Evolutionary conservation across 1,140 invertebrate genomes (phyloP), one percentile per base, ranked within the genome.

Genomic region (Macrosteles quadrilineatus): DNA sequence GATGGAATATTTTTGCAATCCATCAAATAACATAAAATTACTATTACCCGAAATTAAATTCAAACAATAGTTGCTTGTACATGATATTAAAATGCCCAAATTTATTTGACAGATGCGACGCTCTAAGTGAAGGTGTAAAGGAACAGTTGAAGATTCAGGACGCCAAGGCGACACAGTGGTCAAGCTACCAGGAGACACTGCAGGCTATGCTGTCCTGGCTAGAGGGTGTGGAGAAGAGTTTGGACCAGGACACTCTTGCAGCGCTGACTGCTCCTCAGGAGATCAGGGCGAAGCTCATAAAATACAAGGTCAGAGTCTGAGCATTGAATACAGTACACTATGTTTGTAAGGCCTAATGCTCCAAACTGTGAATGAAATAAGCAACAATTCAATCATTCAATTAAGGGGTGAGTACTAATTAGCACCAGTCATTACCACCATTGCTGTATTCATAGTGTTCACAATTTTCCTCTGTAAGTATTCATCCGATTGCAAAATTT

Each of bases 201-300:
- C 88, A 92, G 71, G 92, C 95, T 77, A 91, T 90, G 27, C 77
- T 91, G 2, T 85, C 90, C 21, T 98, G 96, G 95, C 81, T 98
- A 72, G 90, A 94, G 73, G 87, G 89, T 53, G 92, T 94, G 80
- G 95, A 97, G 80, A 91, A 93, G 77, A 82, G 87, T 1, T 79
- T 95, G 17, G 87, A 90, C 78, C 84, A 87, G 43, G 93, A 96
- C 77, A 84, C 87, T 73, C 84, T 88, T 1, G 80, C 87, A 17
- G 87, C 87, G 40, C 70, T 85, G 83, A 84, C 87, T 0, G 90
- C 90, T 1, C 84, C 94, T 14, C 94, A 94, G 80, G 96, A 98
- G 80, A 90, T 95, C 36, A 85, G 91, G 72, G 90, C 91, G 0
- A 96, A 94, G 80, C 80, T 97, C 57, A 84, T 96, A 45, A 96